Evolutionary conservation across 2,888 invertebrate species (phyloP).

Genomic region (Notocelia uddmanniana): DNA sequence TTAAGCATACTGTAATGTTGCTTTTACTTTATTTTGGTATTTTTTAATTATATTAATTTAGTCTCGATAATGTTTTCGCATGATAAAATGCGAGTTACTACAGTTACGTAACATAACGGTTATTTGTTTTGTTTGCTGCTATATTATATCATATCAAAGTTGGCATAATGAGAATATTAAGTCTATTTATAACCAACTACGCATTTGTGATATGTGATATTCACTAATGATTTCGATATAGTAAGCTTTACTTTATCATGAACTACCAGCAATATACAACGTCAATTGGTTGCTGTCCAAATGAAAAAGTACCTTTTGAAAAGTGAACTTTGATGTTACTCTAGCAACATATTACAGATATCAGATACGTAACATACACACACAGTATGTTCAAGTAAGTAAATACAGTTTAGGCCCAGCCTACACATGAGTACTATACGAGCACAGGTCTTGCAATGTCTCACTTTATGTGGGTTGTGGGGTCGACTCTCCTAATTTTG

Average conservation of each 20-base stretch:
- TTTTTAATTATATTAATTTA: too few species aligned
- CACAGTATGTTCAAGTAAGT: neutral
- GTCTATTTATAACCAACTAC: constrained; percentile 28
- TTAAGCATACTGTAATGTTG: constrained; percentile 11
- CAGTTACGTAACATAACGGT: constrained; percentile 15
- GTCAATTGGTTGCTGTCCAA: neutral
- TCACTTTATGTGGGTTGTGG: too few species aligned
- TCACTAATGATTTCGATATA: neutral
- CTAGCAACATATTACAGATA: neutral
- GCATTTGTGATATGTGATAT: neutral
- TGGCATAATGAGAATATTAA: neutral
- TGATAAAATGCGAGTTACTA: neutral
- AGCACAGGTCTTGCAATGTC: too few species aligned
- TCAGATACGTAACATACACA: neutral
- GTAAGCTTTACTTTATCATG: too few species aligned
- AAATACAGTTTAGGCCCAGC: neutral
- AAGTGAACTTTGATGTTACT: constrained; percentile 31
- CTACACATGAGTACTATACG: neutral
- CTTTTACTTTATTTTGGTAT: constrained; percentile 34
- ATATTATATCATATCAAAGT: constrained; percentile 10
- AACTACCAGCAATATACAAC: neutral
- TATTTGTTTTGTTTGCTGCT: constrained; percentile 9
- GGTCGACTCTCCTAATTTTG: too few species aligned
- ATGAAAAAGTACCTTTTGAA: constrained; percentile 1
- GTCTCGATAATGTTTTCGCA: neutral